Percentiles rank a stretch among this genome's conserved stretches.
These are phyloP conservation scores for Sebastes jordani DNA, from an alignment of 2,797 vertebrate genomes.

Conservation along the genomic window DNA sequence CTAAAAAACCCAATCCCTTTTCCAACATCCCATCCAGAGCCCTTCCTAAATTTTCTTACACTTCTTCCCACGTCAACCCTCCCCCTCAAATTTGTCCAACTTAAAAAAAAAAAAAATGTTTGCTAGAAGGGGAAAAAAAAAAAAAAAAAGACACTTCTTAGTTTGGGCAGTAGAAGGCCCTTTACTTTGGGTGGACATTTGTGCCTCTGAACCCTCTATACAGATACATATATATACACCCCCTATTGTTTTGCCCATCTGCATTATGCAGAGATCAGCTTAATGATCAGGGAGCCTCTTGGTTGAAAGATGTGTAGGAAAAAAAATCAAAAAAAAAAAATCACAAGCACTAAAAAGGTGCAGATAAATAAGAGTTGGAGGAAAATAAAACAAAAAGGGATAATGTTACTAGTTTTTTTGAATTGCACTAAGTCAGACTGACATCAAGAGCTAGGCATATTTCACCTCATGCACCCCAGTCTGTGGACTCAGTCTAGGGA, in stretches of 20 bases:
- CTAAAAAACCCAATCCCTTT: constrained; percentile 11
- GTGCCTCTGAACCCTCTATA: background rate
- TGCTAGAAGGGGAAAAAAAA: background rate
- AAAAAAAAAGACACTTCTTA: background rate
- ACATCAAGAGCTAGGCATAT: constrained; percentile 42
- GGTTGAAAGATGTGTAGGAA: constrained; percentile 1
- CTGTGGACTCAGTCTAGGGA: constrained; percentile 6
- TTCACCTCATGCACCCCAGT: constrained; percentile 36
- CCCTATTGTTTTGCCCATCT: too few species aligned
- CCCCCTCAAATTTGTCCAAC: constrained; percentile 15
- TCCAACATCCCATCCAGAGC: constrained; percentile 25
- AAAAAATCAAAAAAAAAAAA: background rate
- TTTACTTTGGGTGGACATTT: background rate
- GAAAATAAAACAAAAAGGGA: constrained; percentile 13
- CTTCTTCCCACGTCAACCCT: background rate
- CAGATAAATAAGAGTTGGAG: constrained; percentile 46
- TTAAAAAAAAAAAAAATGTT: constrained; percentile 38
- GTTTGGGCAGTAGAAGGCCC: background rate
- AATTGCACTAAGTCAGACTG: constrained; percentile 55
- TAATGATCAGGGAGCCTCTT: background rate
- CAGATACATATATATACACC: background rate
- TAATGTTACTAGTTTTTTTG: background rate
- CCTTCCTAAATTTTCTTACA: constrained; percentile 1
- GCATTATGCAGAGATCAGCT: background rate
- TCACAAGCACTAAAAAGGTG: constrained; percentile 17